Evolutionary conservation across 2,888 invertebrate genomes (phyloP), one percentile per base, ranked within the genome.

Genomic region (Zaprionus obscuricornis): DNA sequence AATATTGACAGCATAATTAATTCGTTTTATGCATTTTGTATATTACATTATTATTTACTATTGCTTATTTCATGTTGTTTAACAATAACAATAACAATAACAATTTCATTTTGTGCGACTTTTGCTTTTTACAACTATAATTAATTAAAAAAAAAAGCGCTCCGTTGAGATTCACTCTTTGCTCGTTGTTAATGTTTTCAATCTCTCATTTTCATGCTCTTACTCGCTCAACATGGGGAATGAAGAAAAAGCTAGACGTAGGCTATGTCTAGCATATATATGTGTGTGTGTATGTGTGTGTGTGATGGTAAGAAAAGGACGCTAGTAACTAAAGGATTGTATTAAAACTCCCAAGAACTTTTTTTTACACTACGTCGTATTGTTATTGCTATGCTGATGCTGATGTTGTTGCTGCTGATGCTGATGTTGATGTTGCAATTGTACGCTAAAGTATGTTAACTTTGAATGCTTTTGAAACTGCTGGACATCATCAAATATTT

Each of bases 21-120:
- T 74, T 51, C 49, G 17, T 17, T 24, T 20, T 18, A 20, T 45
- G 20, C 22, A 34, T 36, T 50, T 37, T 51, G 57, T 46, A 59
- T 40, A 59, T 59, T 84, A 62, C 62, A 31, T 36, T 34, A 31
- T 26, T 37, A 49, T 42, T 42, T 56, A 18, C 51, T 40, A 59
- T 59, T 84, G 65, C 62, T 34, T 11, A 55, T 60, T 60, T 43
- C 18, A 31, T 31, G 39, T 58, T 73, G 63, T 70, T 76, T 62
- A 84, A 85, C 76, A 76, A 85, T 85, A 70, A 76, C 69, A 59
- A n/a, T n/a, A n/a, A n/a, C n/a, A 74, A 57, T 68, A 68, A 65
- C 55, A 58, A 40, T 55, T 57, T 55, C 62, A 69, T 67, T 39
- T n/a, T 77, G 51, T 54, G 60, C 57, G 59, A 63, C 37, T 57